Conservation (phyloP, 2,113 vertebrate genomes). For the Macquaria australasica region DNA sequence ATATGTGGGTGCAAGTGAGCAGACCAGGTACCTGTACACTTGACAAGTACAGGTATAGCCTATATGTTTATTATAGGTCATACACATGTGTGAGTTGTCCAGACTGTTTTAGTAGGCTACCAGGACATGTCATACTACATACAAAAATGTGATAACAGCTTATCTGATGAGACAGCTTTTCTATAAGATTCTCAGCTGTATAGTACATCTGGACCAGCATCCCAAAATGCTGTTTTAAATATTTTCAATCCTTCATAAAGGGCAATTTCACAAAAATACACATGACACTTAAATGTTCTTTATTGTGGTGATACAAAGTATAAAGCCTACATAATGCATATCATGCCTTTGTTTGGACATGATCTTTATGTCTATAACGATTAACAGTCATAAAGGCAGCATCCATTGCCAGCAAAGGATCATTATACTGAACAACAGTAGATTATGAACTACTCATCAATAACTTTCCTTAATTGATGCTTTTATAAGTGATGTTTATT, state of each 20-base stretch:
- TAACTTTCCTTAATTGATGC: neutral
- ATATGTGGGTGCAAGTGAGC: neutral
- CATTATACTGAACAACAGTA: slow-evolving; percentile 6
- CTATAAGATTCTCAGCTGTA: neutral
- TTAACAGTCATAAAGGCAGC: slow-evolving; percentile 23
- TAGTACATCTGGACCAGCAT: neutral
- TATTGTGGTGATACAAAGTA: slow-evolving; percentile 54
- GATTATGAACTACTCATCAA: neutral
- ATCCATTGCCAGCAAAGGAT: slow-evolving; percentile 59
- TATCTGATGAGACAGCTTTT: neutral
- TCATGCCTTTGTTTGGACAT: slow-evolving; percentile 19
- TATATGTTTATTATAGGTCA: neutral
- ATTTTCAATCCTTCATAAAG: neutral
- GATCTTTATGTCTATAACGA: neutral
- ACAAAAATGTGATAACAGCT: neutral
- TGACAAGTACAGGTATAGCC: neutral
- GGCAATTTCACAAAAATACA: neutral
- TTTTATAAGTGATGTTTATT: neutral
- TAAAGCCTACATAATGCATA: slow-evolving; percentile 15
- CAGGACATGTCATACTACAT: neutral
- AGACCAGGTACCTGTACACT: too few species aligned
- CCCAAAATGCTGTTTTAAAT: neutral
- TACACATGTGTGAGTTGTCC: neutral
- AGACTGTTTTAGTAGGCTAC: neutral
- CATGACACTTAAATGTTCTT: slow-evolving; percentile 27